Conservation (phyloP, 2,888 invertebrate species). For the Cerceris ruficornis region DNA sequence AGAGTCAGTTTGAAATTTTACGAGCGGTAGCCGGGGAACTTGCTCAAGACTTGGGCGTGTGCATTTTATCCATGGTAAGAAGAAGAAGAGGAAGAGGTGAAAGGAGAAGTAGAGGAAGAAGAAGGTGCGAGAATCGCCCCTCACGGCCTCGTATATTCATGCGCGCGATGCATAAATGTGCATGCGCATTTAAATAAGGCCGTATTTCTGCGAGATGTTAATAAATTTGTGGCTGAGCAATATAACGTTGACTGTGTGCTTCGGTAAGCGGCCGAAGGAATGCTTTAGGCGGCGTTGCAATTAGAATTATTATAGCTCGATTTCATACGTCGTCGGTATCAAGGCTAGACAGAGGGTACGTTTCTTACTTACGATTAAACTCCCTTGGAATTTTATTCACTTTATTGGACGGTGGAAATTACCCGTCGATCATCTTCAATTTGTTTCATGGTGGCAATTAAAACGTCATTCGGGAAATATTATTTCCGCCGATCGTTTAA, state of each 20-base stretch:
- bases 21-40: slow-evolving; percentile 17
- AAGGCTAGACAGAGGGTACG: background rate
- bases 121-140: slow-evolving; percentile 31
- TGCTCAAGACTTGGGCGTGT: background rate
- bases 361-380: background rate
- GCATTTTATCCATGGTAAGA: background rate
- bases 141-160: slow-evolving; percentile 31
- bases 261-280: slow-evolving; percentile 30
- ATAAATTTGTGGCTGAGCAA: slow-evolving; percentile 63
- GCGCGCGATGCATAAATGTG: slow-evolving; percentile 42
- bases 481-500: slow-evolving; percentile 6
- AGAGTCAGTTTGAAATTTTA: slow-evolving; percentile 28
- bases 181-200: slow-evolving; percentile 64
- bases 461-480: background rate
- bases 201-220: slow-evolving; percentile 70
- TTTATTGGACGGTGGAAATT: background rate
- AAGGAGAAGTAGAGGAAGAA: slow-evolving; percentile 4
- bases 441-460: background rate
- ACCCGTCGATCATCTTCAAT: background rate
- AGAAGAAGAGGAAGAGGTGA: background rate
- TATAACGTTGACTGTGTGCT: slow-evolving; percentile 22
- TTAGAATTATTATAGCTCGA: slow-evolving; percentile 36
- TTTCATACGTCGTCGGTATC: slow-evolving; percentile 23
- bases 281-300: slow-evolving; percentile 18
- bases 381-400: background rate